Evolutionary conservation across 2,888 invertebrate genomes (phyloP).

Genomic region (Drosophila infuscata): DNA sequence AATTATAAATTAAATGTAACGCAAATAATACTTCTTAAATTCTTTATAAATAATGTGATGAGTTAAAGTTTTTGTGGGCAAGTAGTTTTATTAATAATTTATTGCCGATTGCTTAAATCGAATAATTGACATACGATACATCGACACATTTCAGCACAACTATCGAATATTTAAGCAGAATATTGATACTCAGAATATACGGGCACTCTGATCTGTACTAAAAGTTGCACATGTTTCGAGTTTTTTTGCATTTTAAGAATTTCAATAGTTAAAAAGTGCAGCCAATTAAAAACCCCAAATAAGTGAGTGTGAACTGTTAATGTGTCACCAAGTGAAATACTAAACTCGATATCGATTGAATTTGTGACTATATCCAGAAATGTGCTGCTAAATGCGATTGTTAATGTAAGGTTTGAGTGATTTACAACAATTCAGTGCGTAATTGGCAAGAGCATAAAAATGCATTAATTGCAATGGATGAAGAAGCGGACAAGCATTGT

Average conservation of each 20-base stretch:
- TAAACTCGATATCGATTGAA: background rate
- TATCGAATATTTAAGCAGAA: background rate
- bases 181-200: background rate
- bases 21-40: background rate
- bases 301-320: constrained; percentile 9
- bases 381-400: background rate
- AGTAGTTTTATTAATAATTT: background rate
- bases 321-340: background rate
- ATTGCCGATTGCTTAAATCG: background rate
- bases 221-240: constrained; percentile 48
- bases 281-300: background rate
- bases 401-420: constrained; percentile 22
- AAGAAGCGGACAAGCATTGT: constrained; percentile 18
- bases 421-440: constrained; percentile 41
- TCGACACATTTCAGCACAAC: constrained; percentile 1
- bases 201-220: constrained; percentile 11
- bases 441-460: constrained; percentile 24
- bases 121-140: background rate
- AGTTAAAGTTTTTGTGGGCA: background rate
- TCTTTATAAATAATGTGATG: no score
- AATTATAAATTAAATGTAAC: background rate
- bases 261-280: constrained; percentile 11
- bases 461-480: constrained; percentile 21
- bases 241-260: constrained; percentile 24
- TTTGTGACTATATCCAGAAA: constrained; percentile 1